These are phyloP conservation scores for Polydrusus tereticollis DNA, from an alignment of 2,888 invertebrate species.

Conservation along the genomic window DNA sequence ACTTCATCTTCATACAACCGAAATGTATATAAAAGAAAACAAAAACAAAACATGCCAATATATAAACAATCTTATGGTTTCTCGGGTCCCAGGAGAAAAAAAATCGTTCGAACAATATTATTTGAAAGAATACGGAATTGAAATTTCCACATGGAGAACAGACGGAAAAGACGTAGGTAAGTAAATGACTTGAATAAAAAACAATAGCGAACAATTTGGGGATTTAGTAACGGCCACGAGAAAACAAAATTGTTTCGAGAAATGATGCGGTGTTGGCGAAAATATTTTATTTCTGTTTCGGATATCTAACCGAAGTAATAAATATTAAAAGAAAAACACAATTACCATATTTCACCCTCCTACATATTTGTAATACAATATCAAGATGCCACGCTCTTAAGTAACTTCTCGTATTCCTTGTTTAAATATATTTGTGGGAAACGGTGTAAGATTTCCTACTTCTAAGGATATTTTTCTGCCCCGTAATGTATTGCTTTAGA, in stretches of 20 bases:
- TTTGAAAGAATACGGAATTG: background rate
- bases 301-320: background rate
- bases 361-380: background rate
- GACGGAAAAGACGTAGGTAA: background rate
- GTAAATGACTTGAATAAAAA: background rate
- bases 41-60: background rate
- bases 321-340: background rate
- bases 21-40: background rate
- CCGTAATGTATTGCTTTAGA: too few species aligned
- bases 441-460: too few species aligned
- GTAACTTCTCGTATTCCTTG: too few species aligned
- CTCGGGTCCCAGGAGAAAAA: background rate
- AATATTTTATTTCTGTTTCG: background rate
- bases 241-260: background rate
- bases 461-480: too few species aligned
- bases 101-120: background rate
- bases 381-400: too few species aligned
- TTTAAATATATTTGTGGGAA: too few species aligned
- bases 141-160: background rate
- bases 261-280: background rate
- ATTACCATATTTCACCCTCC: background rate
- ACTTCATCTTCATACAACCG: background rate
- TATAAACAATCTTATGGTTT: background rate
- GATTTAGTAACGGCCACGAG: background rate
- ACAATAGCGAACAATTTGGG: background rate